Base-by-base conservation (phyloP, 2,113 vertebrate species). In the Apeltes quadracus region DNA sequence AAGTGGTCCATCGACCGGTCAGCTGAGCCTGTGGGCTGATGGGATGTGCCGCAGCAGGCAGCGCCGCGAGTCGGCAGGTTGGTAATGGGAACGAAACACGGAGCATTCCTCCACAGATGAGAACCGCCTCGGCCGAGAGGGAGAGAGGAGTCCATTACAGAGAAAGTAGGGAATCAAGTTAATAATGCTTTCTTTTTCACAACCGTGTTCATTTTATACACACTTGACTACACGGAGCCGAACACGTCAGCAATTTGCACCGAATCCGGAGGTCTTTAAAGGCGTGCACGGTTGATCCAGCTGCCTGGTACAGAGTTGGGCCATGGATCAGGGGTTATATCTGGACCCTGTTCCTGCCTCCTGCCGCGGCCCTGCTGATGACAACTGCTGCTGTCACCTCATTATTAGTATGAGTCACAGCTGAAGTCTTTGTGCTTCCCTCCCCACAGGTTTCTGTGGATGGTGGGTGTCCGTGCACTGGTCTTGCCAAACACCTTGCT, bases 1-100 rank as follows among this genome's bases (percentile, higher is more conserved):
- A 87, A 90, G 83, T 89, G 81, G 75, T 82, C 66, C 50, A 88
- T 90, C 58, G 82, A 85, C 85, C 84, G 62, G 75, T 69, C 74
- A 69, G 82, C 82, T 50, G 78, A 77, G 87, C 58, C 75, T 66
- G 63, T 43, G 82, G 75, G 79, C 71, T 78, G 75, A 84, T 82
- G 81, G 82, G 80, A 82, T 72, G 67, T 32, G 53, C 79, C 64
- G 63, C 78, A 71, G 73, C 67, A 78, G 81, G 55, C 61, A 5
- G 23, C 18, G 54, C 23, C 72, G 27, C 61, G 25, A 71, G 70
- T 29, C 62, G 70, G 77, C 79, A 63, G 61, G 41, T 27, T 62
- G 71, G 67, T 75, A 66, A 78, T 70, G 63, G 58, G 50, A 46
- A 34, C 38, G 59, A 74, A 69, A 65, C 34, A 57, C 41, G 14